Evolutionary conservation across 2,113 vertebrate species (phyloP), one percentile per base, ranked within the genome.

Genomic region (Chinchilla lanigera): DNA sequence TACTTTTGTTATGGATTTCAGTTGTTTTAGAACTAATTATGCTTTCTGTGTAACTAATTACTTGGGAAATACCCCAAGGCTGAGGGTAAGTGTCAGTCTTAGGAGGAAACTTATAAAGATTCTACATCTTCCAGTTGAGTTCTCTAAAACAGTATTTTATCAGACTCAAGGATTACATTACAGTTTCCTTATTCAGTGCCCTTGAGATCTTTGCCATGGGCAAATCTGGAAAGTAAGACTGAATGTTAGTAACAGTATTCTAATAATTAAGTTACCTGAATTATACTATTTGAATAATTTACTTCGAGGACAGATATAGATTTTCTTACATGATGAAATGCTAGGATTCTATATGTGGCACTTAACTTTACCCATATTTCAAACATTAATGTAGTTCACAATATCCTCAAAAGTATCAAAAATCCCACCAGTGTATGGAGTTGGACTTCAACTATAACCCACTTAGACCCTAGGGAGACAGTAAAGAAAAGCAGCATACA

Each of bases 401-500:
- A 33, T 52, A 93, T 84, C 38, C 89, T 94, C 65, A 90, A 88
- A 94, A 50, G 60, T 96, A 67, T 94, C 82, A 96, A 56, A 93
- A 96, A 94, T 93, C 63, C 96, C 54, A 86, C 63, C 61, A 86
- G 60, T 91, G 50, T 94, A 67, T 90, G 93, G 67, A 97, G n/a
- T 71, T 92, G 88, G 82, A 95, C 65, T 93, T 94, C 44, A 58
- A 95, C 35, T 90, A 71, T 97, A 97, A 96, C 82, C 41, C 26
- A 60, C 60, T 95, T 95, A 93, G 77, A 88, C 56, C 56, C 67
- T 12, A 89, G 95, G 67, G 96, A 97, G 19, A 77, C 1, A 81
- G 50, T 86, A 84, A 90, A 87, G 97, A 92, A 97, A 95, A 97
- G 88, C 35, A 96, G 5, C 86, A 73, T 65, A 73, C 67, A 97